phyloP scores from a whole-genome alignment of 2,797 vertebrate genomes.

The Myotis pilosus region DNA sequence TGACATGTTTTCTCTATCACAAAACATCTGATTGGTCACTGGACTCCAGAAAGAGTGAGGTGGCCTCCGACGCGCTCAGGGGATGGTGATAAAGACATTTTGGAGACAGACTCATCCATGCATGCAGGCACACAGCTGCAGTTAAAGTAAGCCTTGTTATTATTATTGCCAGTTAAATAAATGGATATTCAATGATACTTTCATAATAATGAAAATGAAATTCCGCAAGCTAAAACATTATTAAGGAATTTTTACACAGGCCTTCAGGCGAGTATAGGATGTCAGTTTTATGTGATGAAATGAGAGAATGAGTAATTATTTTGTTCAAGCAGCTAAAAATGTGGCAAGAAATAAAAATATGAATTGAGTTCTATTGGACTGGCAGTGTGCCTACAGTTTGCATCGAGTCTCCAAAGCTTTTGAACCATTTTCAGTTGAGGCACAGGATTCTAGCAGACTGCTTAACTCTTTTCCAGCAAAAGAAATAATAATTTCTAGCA shows the following conservation, averaged over 20 bases:
- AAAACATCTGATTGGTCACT: neutral
- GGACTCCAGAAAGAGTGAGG: neutral
- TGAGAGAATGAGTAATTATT: slow-evolving; percentile 57
- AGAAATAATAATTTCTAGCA: neutral
- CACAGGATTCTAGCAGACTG: neutral
- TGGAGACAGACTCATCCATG: neutral
- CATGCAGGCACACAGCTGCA: neutral
- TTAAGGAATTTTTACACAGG: slow-evolving; percentile 47
- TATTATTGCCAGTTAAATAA: slow-evolving; percentile 42
- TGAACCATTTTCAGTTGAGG: slow-evolving; percentile 8
- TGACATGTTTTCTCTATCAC: neutral
- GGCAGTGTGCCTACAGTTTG: slow-evolving; percentile 50
- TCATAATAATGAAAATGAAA: slow-evolving; percentile 61
- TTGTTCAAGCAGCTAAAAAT: slow-evolving; percentile 61
- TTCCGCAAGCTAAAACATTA: slow-evolving; percentile 44
- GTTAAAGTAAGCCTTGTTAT: slow-evolving; percentile 14
- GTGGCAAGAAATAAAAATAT: slow-evolving; percentile 49
- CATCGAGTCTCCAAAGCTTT: slow-evolving; percentile 6
- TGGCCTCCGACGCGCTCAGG: neutral
- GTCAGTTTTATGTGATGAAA: slow-evolving; percentile 54
- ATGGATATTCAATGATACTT: slow-evolving; percentile 40
- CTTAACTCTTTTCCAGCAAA: neutral
- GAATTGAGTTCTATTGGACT: slow-evolving; percentile 16
- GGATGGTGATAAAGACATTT: neutral
- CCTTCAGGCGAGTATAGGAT: slow-evolving; percentile 32